phyloP scores from a whole-genome alignment of 2,888 invertebrate species.

The Bellardia pandia region DNA sequence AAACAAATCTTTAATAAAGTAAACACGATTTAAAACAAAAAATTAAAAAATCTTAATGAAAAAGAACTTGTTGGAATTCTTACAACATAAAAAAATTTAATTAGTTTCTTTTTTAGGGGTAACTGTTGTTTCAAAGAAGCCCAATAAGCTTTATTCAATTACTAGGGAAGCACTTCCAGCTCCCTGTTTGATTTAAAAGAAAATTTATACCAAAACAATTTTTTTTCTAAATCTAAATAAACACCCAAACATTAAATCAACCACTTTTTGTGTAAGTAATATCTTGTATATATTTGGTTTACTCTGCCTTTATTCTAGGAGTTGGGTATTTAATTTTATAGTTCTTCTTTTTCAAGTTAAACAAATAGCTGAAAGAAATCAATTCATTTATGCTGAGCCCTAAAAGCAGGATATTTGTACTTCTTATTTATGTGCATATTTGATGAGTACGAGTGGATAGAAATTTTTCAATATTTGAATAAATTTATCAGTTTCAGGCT shows the following conservation, averaged over 20 bases:
- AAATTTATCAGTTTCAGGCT: constrained; percentile 12
- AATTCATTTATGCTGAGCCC: constrained; percentile 46
- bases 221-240: neutral
- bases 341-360: constrained; percentile 12
- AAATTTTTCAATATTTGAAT: constrained; percentile 44
- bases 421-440: constrained; percentile 44
- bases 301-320: neutral
- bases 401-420: constrained; percentile 53
- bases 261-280: constrained; percentile 1
- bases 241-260: neutral
- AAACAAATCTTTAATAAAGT: neutral
- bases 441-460: constrained; percentile 39
- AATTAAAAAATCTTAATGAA: too few relatives aligned
- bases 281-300: neutral
- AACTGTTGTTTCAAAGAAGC: neutral
- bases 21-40: too few relatives aligned
- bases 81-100: neutral
- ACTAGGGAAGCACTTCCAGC: neutral
- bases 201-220: neutral
- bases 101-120: neutral
- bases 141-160: neutral
- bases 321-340: neutral
- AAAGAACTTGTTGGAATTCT: neutral
- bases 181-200: neutral
- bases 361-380: constrained; percentile 38